Evolutionary conservation across 2,888 invertebrate species (phyloP), one percentile per base, ranked within the genome.

Genomic region (Apomyelois bistriatella): DNA sequence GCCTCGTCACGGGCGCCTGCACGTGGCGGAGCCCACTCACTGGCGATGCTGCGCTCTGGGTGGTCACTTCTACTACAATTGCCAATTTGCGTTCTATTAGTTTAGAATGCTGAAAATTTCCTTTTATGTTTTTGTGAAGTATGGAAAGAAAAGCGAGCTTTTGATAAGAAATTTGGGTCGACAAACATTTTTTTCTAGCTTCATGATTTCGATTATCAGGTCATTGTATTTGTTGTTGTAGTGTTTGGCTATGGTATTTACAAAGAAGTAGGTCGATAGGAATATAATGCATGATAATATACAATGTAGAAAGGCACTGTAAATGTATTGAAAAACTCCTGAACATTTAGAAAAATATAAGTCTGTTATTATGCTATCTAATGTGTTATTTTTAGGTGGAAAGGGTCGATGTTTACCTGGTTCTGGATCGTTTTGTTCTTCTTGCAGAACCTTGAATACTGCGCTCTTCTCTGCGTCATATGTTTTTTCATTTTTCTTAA

Each of bases 401-500:
- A 16, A 48, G 43, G 36, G 12, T 42, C 10, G 3, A 42, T 57
- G 58, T 77, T 79, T 92, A 96, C 96, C 95, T 85, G 94, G 94
- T 61, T 94, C 93, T 35, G 95, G 95, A 68, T 95, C 96, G 72
- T 94, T 95, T 78, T 96, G 96, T 66, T 95, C 95, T 82, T 97
- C 97, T 78, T 97, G 96, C 56, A 97, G 93, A 92, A 97, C 96
- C 85, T 96, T 96, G 85, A 96, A 94, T 36, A 97, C 97, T 69
- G 96, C 97, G 74, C 97, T 97, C 78, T 96, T 96, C 66, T 95
- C 94, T 53, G 95, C 92, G 74, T 96, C 95, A 89, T 97, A 97
- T 62, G 94, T 94, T 85, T 95, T 96, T 82, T 97, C 97, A 87
- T 97, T 97, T 88, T 97, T 97, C 93, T 97, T 98, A 91, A 98